These are phyloP conservation scores for Cynocephalus volans DNA, from an alignment of 2,113 vertebrate genomes.

Conservation along the genomic window DNA sequence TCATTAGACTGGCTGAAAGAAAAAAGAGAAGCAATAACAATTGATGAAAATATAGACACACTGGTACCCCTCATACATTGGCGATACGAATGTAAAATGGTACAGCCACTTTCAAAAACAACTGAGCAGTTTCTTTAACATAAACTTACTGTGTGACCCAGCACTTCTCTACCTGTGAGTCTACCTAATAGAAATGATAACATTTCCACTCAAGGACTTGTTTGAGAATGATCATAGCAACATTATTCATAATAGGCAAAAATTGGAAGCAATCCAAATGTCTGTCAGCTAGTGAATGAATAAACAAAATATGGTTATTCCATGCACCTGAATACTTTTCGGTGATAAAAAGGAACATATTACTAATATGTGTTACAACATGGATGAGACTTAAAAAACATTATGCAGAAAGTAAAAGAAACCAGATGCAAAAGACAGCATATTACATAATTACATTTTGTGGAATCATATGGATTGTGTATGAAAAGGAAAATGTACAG, in stretches of 20 bases:
- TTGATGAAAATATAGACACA: background rate
- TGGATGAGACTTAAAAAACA: too few species aligned
- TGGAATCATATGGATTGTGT: background rate
- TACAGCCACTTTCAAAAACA: background rate
- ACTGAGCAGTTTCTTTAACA: background rate
- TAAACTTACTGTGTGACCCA: background rate
- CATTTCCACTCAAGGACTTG: too few species aligned
- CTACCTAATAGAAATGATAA: too few species aligned
- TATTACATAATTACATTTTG: background rate
- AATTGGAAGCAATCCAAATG: too few species aligned
- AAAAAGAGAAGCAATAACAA: background rate
- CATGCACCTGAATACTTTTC: too few species aligned
- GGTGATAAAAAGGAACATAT: background rate
- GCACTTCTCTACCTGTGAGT: too few species aligned
- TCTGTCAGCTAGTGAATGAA: too few species aligned
- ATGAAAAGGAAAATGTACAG: background rate
- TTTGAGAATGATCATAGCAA: too few species aligned
- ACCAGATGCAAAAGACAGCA: background rate
- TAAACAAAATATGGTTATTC: too few species aligned
- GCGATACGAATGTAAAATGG: background rate
- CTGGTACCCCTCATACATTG: background rate
- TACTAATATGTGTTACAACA: background rate
- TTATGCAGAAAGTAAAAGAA: background rate
- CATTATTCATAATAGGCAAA: too few species aligned
- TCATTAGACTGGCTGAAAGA: background rate